These are phyloP conservation scores for Tipula confusa DNA, from an alignment of 2,888 invertebrate genomes.

Conservation along the genomic window DNA sequence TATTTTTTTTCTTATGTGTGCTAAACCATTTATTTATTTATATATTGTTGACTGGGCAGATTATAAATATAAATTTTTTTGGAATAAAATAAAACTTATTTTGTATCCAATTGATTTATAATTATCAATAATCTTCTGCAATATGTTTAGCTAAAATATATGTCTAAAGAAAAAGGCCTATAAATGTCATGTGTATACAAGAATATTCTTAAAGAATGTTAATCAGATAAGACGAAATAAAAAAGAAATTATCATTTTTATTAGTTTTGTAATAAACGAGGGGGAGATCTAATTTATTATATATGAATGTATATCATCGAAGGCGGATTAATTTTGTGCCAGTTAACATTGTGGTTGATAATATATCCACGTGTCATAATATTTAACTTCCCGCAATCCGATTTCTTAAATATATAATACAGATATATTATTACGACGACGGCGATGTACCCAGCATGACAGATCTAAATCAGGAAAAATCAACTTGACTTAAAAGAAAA, in stretches of 20 bases:
- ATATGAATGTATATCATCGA: neutral
- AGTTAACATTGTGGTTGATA: neutral
- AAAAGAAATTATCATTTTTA: constrained; percentile 9
- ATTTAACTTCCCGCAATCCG: neutral
- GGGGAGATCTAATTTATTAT: neutral
- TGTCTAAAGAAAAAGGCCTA: neutral
- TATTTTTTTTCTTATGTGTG: neutral
- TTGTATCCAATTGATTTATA: neutral
- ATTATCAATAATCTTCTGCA: neutral
- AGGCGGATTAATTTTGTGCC: neutral
- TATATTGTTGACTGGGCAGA: neutral
- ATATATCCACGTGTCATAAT: neutral
- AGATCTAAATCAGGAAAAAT: neutral
- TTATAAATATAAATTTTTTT: constrained; percentile 5
- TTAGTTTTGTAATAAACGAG: neutral
- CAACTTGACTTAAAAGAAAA: neutral
- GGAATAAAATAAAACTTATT: neutral
- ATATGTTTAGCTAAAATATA: neutral
- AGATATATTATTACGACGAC: neutral
- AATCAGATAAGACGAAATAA: neutral
- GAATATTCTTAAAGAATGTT: neutral
- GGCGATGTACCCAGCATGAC: neutral
- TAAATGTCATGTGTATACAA: neutral
- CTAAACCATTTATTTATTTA: neutral
- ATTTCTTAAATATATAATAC: neutral